Percentiles rank a stretch among this genome's conserved stretches.
Conservation (phyloP, 1,140 invertebrate species). For the Papilio polytes region DNA sequence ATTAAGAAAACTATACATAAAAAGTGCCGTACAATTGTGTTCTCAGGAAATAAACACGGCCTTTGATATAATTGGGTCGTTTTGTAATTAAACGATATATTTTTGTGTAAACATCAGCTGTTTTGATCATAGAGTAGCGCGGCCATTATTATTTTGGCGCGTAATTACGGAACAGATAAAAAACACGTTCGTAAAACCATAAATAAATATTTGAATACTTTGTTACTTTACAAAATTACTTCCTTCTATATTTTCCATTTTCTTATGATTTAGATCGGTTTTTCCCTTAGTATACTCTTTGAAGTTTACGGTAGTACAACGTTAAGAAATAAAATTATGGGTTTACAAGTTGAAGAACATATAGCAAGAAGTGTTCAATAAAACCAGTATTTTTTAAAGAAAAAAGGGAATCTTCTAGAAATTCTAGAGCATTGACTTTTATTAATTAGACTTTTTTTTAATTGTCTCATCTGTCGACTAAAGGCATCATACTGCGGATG, state of each 20-base stretch:
- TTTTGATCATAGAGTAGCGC: constrained; percentile 13
- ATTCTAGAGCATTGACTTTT: too few relatives aligned
- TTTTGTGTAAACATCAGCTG: constrained; percentile 20
- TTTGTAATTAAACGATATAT: constrained; percentile 16
- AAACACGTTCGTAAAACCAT: constrained; percentile 32
- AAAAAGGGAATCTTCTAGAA: too few relatives aligned
- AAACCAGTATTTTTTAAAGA: too few relatives aligned
- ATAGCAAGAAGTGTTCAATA: too few relatives aligned
- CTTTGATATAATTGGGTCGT: constrained; percentile 9
- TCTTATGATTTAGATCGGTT: background rate
- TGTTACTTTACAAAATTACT: background rate
- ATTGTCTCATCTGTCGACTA: too few relatives aligned
- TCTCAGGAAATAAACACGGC: constrained; percentile 16
- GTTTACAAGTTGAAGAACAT: too few relatives aligned
- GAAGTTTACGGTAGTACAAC: too few relatives aligned
- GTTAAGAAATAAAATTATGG: too few relatives aligned
- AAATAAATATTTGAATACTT: constrained; percentile 17
- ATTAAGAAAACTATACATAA: background rate
- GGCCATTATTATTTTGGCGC: constrained; percentile 31
- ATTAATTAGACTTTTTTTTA: too few relatives aligned
- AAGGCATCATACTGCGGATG: too few relatives aligned
- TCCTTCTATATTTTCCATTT: background rate
- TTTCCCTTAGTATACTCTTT: too few relatives aligned
- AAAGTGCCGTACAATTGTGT: background rate
- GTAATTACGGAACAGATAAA: constrained; percentile 29